phyloP scores from a whole-genome alignment of 1,140 invertebrate species.

The Adelges cooleyi region DNA sequence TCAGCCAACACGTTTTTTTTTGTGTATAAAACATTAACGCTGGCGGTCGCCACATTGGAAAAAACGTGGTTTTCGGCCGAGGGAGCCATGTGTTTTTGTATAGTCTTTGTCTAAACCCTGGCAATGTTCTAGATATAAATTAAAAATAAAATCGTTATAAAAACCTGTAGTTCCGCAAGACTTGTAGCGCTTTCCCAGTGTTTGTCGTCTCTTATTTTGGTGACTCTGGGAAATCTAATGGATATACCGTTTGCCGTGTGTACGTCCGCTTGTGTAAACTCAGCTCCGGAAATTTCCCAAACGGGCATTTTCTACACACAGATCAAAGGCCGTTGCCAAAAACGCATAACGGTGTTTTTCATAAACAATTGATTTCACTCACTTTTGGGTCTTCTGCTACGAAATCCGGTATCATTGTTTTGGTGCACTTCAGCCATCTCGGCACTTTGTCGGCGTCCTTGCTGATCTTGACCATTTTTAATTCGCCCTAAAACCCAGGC shows the following conservation, averaged over 20 bases:
- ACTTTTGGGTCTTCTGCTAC: slow-evolving; percentile 68
- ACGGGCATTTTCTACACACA: slow-evolving; percentile 47
- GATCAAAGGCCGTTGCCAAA: too few relatives aligned
- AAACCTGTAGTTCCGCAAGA: slow-evolving; percentile 53
- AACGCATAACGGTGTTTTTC: background rate
- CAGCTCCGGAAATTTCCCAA: slow-evolving; percentile 89
- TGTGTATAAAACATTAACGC: too few relatives aligned
- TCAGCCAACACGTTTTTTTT: too few relatives aligned
- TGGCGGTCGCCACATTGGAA: too few relatives aligned
- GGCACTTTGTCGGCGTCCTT: slow-evolving; percentile 59
- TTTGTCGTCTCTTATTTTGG: slow-evolving; percentile 72
- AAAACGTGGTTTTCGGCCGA: background rate
- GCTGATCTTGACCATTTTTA: slow-evolving; percentile 72
- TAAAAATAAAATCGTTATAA: background rate
- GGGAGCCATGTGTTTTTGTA: background rate
- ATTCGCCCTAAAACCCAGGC: slow-evolving; percentile 40
- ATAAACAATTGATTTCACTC: background rate
- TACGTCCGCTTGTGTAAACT: slow-evolving; percentile 73
- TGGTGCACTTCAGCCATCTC: slow-evolving; percentile 69
- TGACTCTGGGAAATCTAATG: slow-evolving; percentile 82
- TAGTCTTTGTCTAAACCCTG: background rate
- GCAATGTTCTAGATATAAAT: background rate
- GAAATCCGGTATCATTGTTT: slow-evolving; percentile 78
- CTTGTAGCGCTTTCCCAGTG: slow-evolving; percentile 69
- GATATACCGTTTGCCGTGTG: slow-evolving; percentile 87